Evolutionary conservation across 2,113 vertebrate species (phyloP).

Genomic region (Calonectris borealis): DNA sequence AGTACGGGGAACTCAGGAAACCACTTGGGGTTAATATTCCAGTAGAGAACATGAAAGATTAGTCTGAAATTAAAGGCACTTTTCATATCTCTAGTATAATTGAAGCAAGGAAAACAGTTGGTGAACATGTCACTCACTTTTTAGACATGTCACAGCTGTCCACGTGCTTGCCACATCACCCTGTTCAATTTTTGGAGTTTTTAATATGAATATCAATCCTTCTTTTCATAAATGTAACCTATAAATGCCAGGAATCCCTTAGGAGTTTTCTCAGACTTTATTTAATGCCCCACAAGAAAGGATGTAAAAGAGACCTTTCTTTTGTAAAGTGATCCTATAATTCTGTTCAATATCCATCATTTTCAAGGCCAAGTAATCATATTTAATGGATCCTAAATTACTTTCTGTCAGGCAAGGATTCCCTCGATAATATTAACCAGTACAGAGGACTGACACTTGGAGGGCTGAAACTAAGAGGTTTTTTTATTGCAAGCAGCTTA

Average conservation of each 20-base stretch:
- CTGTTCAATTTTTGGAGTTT: constrained; percentile 66
- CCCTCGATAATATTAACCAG: constrained; percentile 77
- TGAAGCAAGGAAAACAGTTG: constrained; percentile 69
- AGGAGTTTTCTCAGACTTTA: constrained; percentile 73
- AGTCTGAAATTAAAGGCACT: constrained; percentile 65
- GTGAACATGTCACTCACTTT: constrained; percentile 70
- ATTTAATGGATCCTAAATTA: constrained; percentile 83
- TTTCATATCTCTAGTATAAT: constrained; percentile 65
- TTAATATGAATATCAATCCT: constrained; percentile 77
- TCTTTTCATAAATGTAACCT: constrained; percentile 74
- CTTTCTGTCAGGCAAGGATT: constrained; percentile 76
- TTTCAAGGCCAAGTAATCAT: constrained; percentile 82
- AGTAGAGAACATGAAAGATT: constrained; percentile 64
- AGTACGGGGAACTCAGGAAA: constrained; percentile 41
- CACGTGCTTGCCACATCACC: constrained; percentile 61
- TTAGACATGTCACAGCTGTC: constrained; percentile 73
- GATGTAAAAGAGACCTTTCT: constrained; percentile 79
- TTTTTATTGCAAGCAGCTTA: constrained; percentile 64
- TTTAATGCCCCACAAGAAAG: constrained; percentile 77
- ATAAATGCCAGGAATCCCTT: constrained; percentile 70
- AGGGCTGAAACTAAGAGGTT: constrained; percentile 58
- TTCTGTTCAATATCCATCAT: constrained; percentile 81
- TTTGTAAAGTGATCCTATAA: constrained; percentile 80
- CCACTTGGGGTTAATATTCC: constrained; percentile 57
- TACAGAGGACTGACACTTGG: constrained; percentile 61